phyloP scores from a whole-genome alignment of 2,797 vertebrate species.

The Babyrousa celebensis region DNA sequence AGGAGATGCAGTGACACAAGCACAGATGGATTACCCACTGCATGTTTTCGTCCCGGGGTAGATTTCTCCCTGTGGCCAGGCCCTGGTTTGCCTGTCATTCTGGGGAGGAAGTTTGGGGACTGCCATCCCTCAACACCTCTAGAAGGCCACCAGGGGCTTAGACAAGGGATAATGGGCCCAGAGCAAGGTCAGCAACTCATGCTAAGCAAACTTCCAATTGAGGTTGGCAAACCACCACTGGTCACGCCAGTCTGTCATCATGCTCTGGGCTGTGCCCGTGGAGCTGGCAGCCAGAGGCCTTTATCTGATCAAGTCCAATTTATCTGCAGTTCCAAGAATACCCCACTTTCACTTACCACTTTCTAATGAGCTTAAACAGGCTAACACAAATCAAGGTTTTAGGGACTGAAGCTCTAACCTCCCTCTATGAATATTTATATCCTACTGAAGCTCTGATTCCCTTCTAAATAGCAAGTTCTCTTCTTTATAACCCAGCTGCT shows the following conservation, averaged over 20 bases:
- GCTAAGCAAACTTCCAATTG: slow-evolving; percentile 76
- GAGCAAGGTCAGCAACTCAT: slow-evolving; percentile 44
- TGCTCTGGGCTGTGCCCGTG: slow-evolving; percentile 60
- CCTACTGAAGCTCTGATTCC: slow-evolving; percentile 82
- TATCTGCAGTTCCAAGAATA: slow-evolving; percentile 76
- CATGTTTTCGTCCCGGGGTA: neutral
- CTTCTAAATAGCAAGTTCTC: slow-evolving; percentile 77
- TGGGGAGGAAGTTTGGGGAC: neutral
- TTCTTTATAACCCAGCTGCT: slow-evolving; percentile 71
- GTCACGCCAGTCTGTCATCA: neutral
- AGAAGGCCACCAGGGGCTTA: slow-evolving; percentile 53
- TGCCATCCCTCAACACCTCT: slow-evolving; percentile 10
- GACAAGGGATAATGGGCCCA: slow-evolving; percentile 64
- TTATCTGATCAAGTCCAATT: slow-evolving; percentile 80
- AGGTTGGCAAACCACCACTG: slow-evolving; percentile 70
- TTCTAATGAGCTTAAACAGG: slow-evolving; percentile 86
- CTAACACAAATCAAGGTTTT: slow-evolving; percentile 87
- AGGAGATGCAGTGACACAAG: neutral
- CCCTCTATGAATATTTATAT: slow-evolving; percentile 84
- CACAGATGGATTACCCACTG: neutral
- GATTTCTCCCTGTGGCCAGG: slow-evolving; percentile 32
- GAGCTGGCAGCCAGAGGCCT: slow-evolving; percentile 72
- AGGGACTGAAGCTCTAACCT: slow-evolving; percentile 84
- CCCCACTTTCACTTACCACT: slow-evolving; percentile 83
- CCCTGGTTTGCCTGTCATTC: neutral